Evolutionary conservation across 2,797 vertebrate species (phyloP).

Genomic region (Epinephelus coioides): DNA sequence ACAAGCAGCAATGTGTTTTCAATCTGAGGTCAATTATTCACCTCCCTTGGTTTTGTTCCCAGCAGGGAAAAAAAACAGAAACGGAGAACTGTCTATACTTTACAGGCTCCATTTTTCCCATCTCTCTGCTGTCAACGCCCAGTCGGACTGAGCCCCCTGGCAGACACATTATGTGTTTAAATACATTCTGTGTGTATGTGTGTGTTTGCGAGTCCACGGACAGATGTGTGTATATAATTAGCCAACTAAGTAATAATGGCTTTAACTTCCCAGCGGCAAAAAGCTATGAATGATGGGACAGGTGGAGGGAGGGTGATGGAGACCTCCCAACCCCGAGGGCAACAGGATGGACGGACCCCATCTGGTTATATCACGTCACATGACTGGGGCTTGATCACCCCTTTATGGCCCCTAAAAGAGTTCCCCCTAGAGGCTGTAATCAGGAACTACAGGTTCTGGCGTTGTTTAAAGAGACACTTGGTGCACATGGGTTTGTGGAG

Average conservation of each 20-base stretch:
- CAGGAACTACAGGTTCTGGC: constrained; percentile 11
- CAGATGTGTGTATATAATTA: constrained; percentile 80
- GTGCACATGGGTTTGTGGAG: constrained; percentile 28
- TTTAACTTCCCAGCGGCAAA: constrained; percentile 70
- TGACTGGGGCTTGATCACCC: constrained; percentile 4
- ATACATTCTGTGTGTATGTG: constrained; percentile 32
- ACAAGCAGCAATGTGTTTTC: constrained; percentile 81
- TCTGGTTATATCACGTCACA: constrained; percentile 70
- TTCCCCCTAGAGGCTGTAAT: constrained; percentile 56
- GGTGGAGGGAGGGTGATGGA: constrained; percentile 60
- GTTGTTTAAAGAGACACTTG: not conserved
- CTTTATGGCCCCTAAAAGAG: constrained; percentile 38
- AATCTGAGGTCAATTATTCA: constrained; percentile 79
- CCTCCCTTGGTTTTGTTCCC: constrained; percentile 77
- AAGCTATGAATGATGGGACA: constrained; percentile 81
- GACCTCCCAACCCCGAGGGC: constrained; percentile 62
- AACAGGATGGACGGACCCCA: constrained; percentile 56
- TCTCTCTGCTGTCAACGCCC: constrained; percentile 72
- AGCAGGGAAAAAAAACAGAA: constrained; percentile 62
- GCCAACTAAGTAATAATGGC: constrained; percentile 78
- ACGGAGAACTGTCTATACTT: constrained; percentile 72
- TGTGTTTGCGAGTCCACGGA: constrained; percentile 55
- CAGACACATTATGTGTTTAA: constrained; percentile 61
- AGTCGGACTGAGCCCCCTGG: constrained; percentile 56
- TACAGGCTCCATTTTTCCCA: constrained; percentile 63